phyloP scores from a whole-genome alignment of 2,113 vertebrate species.

The Copsychus sechellarum region DNA sequence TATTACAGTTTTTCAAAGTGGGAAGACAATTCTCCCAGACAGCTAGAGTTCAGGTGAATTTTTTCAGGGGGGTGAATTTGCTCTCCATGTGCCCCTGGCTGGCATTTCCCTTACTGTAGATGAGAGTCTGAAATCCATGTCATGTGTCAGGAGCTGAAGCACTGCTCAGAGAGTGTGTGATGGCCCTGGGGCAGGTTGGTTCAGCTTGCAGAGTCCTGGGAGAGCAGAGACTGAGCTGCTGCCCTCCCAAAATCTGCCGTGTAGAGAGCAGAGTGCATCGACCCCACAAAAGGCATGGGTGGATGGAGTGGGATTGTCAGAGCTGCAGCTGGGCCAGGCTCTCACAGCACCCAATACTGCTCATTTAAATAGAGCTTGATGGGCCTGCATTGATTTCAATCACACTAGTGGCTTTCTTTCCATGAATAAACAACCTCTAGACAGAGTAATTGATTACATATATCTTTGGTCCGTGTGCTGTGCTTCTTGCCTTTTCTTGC shows the following conservation, averaged over 20 bases:
- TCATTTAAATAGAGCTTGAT: neutral
- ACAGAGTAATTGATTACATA: neutral
- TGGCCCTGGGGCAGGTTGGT: neutral
- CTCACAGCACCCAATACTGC: neutral
- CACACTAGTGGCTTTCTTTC: neutral
- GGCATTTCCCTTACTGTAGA: neutral
- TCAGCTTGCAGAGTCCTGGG: neutral
- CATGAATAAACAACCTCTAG: neutral
- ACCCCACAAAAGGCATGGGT: neutral
- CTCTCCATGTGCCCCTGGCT: neutral
- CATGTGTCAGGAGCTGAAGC: neutral
- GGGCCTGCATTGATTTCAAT: neutral
- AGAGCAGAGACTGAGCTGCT: neutral
- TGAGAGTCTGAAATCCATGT: neutral
- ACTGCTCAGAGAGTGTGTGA: neutral
- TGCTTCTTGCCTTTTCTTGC: neutral
- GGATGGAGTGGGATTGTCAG: neutral
- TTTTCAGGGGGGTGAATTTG: neutral
- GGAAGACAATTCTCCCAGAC: neutral
- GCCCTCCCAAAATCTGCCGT: neutral
- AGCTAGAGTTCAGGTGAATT: neutral
- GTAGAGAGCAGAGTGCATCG: rapidly evolving
- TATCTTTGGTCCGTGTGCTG: neutral
- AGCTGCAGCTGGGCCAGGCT: neutral
- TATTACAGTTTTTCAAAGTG: neutral